Evolutionary conservation across 1,140 invertebrate species (phyloP), one percentile per base, ranked within the genome.

Genomic region (Epicauta chinensis): DNA sequence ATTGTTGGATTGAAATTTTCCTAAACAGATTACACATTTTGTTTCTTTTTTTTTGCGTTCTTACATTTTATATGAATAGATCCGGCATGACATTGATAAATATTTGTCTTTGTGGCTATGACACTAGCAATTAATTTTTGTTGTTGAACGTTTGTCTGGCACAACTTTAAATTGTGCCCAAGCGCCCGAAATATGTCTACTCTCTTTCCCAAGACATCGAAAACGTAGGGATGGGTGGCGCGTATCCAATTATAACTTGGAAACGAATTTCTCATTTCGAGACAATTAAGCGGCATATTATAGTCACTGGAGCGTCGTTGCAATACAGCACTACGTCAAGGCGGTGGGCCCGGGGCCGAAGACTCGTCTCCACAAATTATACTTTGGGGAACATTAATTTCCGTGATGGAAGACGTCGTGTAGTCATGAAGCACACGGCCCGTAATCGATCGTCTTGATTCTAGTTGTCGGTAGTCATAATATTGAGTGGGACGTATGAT

Each of bases 241-340:
- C 67, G 66, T 68, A 71, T 71, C 68, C 70, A 70, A 71, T 71
- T 71, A 71, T 71, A 71, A 71, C 68, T 71, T 71, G 62, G 63
- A 65, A 66, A 63, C 67, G 70, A 68, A 71, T 71, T 71, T 71
- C 70, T 71, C 70, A 71, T 71, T 71, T 70, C 68, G 67, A 66
- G 66, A 71, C 70, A 71, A 71, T 71, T 71, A 71, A 71, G 70
- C 62, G 67, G 64, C 68, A 71, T 71, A 71, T 71, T 71, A 71
- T 69, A 70, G 63, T 63, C 68, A 60, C 54, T 62, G 63, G 58
- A 69, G 65, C 68, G 65, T 65, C 59, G 58, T 58, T 43, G 62
- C 64, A 67, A 68, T 69, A 68, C 67, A 70, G 61, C 55, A 54
- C 46, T 55, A 51, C 51, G 45, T 47, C 56, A 43, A 43, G 51